These are phyloP conservation scores for Cydia splendana DNA, from an alignment of 1,140 invertebrate genomes.

Conservation along the genomic window DNA sequence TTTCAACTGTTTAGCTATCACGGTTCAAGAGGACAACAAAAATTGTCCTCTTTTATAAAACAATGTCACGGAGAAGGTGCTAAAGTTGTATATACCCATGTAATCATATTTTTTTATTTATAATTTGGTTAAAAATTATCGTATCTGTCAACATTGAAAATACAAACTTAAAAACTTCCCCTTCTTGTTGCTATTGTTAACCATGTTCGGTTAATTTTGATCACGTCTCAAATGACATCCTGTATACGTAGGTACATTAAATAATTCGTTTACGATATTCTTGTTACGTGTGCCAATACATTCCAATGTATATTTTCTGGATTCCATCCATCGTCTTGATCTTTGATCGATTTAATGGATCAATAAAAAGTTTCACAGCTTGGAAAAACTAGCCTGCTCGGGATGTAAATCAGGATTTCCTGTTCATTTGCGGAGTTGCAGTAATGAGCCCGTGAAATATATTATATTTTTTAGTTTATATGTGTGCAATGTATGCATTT, in stretches of 20 bases:
- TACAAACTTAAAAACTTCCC: too few species aligned
- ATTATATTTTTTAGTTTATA: too few species aligned
- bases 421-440: background rate
- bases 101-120: too few species aligned
- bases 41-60: too few species aligned
- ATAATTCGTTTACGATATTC: background rate
- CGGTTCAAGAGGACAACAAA: too few species aligned
- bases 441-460: background rate
- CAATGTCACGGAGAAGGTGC: too few species aligned
- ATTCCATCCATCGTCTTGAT: constrained; percentile 1
- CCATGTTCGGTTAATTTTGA: background rate
- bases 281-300: background rate
- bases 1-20: too few species aligned
- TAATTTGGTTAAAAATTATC: too few species aligned
- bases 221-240: background rate
- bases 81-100: too few species aligned
- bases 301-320: background rate
- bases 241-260: background rate
- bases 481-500: too few species aligned
- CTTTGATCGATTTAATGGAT: constrained; percentile 21
- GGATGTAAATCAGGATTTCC: background rate
- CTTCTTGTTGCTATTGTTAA: background rate
- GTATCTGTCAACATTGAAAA: too few species aligned
- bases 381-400: background rate
- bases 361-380: constrained; percentile 21